Conservation (phyloP, 2,888 invertebrate species). For the Calliopum simillimum region DNA sequence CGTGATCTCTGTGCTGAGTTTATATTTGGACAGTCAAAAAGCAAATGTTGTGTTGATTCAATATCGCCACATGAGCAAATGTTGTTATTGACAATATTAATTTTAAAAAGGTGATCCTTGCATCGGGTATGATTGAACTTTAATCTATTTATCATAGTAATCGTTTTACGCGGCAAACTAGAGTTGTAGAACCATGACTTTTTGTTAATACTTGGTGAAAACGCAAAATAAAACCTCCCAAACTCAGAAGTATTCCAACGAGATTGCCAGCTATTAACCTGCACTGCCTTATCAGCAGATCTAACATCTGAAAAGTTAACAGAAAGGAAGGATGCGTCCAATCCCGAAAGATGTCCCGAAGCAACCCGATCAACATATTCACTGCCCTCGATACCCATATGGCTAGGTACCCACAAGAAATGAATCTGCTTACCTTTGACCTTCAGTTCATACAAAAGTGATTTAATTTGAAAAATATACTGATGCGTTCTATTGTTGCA, state of each 20-base stretch:
- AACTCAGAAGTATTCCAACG: neutral
- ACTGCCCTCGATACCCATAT: conserved; percentile 25
- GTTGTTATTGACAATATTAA: neutral
- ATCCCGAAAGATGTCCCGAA: neutral
- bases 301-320: too few relatives aligned
- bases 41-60: neutral
- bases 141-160: neutral
- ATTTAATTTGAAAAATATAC: conserved; percentile 11
- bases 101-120: neutral
- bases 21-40: neutral
- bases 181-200: neutral
- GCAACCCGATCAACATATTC: neutral
- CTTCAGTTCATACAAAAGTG: neutral
- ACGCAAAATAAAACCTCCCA: neutral
- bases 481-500: conserved; percentile 24
- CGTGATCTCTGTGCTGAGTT: neutral
- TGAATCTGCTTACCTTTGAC: neutral
- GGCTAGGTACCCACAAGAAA: conserved; percentile 8
- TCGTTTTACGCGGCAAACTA: neutral
- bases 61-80: neutral
- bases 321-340: too few relatives aligned
- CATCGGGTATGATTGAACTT: neutral
- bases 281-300: too few relatives aligned
- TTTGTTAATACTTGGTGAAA: neutral
- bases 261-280: neutral